Percentiles rank a stretch among this genome's conserved stretches.
phyloP scores from a whole-genome alignment of 1,140 invertebrate genomes.

The Hycleus cichorii region DNA sequence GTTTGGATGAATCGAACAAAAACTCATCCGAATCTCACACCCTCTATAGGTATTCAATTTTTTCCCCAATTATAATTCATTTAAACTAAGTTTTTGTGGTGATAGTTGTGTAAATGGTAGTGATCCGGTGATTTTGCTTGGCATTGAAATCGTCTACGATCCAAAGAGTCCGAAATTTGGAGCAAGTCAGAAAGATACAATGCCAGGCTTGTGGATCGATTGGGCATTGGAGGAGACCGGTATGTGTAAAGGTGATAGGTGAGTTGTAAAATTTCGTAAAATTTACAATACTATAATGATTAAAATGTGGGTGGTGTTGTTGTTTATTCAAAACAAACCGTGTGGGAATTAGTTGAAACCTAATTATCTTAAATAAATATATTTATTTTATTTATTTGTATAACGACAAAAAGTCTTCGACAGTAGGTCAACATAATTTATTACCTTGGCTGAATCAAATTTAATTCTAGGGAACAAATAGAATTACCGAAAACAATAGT shows the following conservation, averaged over 20 bases:
- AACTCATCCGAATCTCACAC: conserved; percentile 43
- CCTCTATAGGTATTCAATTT: conserved; percentile 54
- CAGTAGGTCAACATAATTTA: too few relatives aligned
- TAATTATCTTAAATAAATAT: too few relatives aligned
- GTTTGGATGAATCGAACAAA: conserved; percentile 63
- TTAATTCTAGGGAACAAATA: too few relatives aligned
- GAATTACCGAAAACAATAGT: too few relatives aligned
- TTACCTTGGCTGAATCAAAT: too few relatives aligned
- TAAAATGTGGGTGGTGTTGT: too few relatives aligned
- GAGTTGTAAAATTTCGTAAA: conserved; percentile 9
- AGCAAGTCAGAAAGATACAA: conserved; percentile 50
- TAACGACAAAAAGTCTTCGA: too few relatives aligned
- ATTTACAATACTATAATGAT: too few relatives aligned
- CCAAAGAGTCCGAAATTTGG: conserved; percentile 58
- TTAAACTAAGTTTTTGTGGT: conserved; percentile 9
- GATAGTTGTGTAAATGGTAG: conserved; percentile 47
- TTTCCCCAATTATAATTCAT: background rate
- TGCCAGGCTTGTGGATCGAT: conserved; percentile 57
- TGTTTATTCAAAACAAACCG: too few relatives aligned
- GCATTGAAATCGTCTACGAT: conserved; percentile 58
- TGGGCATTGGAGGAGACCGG: conserved; percentile 70
- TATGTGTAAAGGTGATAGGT: conserved; percentile 70
- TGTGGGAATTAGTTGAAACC: too few relatives aligned
- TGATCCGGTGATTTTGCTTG: conserved; percentile 49
- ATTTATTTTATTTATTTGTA: too few relatives aligned